Base-by-base conservation (phyloP, 2,797 vertebrate genomes). In the Sternarchorhynchus goeldii region DNA sequence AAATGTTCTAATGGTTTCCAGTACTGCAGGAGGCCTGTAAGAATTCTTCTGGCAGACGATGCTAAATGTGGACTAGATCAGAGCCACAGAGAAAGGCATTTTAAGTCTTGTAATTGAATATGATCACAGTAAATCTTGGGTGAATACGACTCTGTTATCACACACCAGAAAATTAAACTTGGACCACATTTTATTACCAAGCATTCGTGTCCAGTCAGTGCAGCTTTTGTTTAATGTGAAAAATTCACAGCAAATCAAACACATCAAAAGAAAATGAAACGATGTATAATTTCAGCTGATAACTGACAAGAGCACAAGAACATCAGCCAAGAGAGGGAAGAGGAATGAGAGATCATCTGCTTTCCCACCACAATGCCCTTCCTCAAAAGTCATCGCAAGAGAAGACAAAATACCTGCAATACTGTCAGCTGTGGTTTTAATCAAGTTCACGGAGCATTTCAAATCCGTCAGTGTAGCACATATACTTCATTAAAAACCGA, bases 11-110 rank as follows among this genome's bases (percentile, higher is more conserved):
- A 14, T 34, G 59, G 55, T 39, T 45, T 63, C 58, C 36, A 58
- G 69, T 65, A 31, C 66, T 62, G 31, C 73, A 39, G 57, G 77
- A 67, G 73, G 75, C 69, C 36, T 74, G 73, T 70, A 58, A 39
- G 31, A 74, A 74, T 6, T 60, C 16, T 31, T 59, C 34, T 25
- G 64, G 17, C 50, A 1, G 31, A 73, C 1, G 3, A 6, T 7
- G 36, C 21, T 74, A 65, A 79, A 67, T 81, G 29, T 66, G 53
- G 55, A 45, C 59, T 39, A 77, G 65, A 69, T 55, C 50, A 68
- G 45, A 64, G 25, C 50, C n/a, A 56, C 59, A 21, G 56, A 62
- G 10, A 70, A 57, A 69, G 2, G 41, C 41, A 36, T 53, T 65
- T 31, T 39, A 39, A 50, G 69, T 31, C 16, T 53, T 5, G 10